Percentiles rank a stretch among this genome's conserved stretches.
Evolutionary conservation across 2,888 invertebrate genomes (phyloP).

Genomic region (Heliconius cydno): DNA sequence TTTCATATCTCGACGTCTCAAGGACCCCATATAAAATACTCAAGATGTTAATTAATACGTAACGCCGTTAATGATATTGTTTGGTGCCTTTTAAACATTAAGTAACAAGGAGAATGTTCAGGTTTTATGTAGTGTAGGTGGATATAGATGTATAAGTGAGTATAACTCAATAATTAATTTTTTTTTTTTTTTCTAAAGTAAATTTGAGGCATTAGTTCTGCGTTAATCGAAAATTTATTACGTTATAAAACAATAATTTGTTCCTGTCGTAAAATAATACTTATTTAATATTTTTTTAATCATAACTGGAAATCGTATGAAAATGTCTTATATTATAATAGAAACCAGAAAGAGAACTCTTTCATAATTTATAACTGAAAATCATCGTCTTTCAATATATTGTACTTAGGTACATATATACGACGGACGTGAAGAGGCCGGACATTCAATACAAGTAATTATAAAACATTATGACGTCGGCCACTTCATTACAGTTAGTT

Average conservation of each 20-base stretch:
- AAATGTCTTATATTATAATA: no score
- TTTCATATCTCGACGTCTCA: slow-evolving; percentile 16
- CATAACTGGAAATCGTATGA: no score
- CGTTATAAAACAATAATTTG: not conserved
- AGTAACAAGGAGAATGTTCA: not conserved
- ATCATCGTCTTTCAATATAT: not conserved
- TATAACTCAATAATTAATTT: not conserved
- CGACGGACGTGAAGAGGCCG: not conserved
- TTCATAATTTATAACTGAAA: not conserved
- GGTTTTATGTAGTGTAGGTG: not conserved
- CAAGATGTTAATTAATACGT: not conserved
- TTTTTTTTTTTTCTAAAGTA: no score
- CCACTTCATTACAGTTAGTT: not conserved
- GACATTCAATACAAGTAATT: not conserved
- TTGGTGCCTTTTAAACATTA: not conserved
- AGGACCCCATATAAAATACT: not conserved
- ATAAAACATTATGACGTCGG: not conserved
- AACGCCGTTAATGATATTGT: not conserved
- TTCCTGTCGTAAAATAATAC: not conserved
- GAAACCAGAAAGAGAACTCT: no score
- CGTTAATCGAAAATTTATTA: no score
- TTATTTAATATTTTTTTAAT: no score
- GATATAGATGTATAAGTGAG: not conserved
- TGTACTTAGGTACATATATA: not conserved
- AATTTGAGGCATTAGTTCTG: no score